Base-by-base conservation (phyloP, 2,113 vertebrate species). In the Cynoglossus semilaevis region DNA sequence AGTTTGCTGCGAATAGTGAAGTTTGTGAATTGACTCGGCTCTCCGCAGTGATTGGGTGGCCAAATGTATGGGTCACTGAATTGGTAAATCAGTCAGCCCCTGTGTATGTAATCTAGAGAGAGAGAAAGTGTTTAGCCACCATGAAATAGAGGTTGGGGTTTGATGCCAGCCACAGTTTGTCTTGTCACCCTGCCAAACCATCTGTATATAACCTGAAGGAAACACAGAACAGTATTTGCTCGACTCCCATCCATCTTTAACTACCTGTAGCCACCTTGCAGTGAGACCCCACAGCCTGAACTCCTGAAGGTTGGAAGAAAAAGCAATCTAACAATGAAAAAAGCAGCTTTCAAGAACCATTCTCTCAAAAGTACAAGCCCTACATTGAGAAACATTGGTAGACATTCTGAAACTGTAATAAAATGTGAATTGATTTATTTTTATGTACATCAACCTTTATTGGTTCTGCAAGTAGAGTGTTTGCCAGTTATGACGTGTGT, bases 81-180 rank as follows among this genome's bases (percentile, higher is more conserved):
- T 81, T 81, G 78, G 65, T 76, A 81, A 84, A 81, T 82, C 70
- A 70, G 49, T 71, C 54, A 61, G 52, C 80, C 51, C 64, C 60
- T 44, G 79, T 74, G 79, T 79, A 77, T 86, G 74, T 85, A 87
- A 88, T 88, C 77, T 85, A 78, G 76, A 77, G 79, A 79, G 74
- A 81, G 72, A 76, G 84, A 86, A 86, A 86, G 86, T 89, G 89
- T 82, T 89, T 89, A 91, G 86, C 85, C 81, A 88, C 88, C 85
- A 88, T 90, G 87, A 91, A 91, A 90, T 90, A 87, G 87, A 88
- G 80, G 84, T 87, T 85, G 77, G 85, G 71, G 77, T 87, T 90
- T 82, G 85, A 88, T 89, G 81, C 86, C 70, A 66, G 83, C 70
- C 86, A 69, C 81, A 89, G 89, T 89, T 91, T 90, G 80, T 86